Evolutionary conservation across 2,888 invertebrate species (phyloP), one percentile per base, ranked within the genome.

Genomic region (Tenthredo scrophulariae): DNA sequence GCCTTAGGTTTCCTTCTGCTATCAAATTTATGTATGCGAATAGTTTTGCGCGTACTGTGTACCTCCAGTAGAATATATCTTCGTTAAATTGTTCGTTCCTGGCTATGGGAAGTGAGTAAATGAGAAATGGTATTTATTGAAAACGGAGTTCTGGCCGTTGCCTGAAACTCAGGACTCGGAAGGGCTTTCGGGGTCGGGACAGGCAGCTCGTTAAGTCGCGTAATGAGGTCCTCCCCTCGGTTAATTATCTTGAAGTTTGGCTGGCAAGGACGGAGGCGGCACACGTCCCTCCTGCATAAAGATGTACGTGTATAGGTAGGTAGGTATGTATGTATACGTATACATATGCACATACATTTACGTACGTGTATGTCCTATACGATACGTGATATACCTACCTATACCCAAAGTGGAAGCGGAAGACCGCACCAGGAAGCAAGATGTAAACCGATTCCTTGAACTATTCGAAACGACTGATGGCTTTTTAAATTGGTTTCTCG

Each of bases 151-250:
- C 58, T 80, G 37, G 80, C 58, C 62, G 62, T 40, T 80, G 22
- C 22, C 29, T 26, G 15, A 26, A 83, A 83, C 22, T 46, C 29
- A 43, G 70, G 70, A 83, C 67, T 83, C 50, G 83, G 26, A 80
- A 83, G 83, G 83, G 83, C 46, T 46, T 83, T 70, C 46, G 83
- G 70, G 83, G 83, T 83, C 83, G 83, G 33, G 13, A 62, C 65
- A 83, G 89, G 89, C 89, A 90, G 86, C 89, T 91, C 90, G 89
- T 90, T 90, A 91, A 89, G 85, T 85, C 84, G 85, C 88, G 87
- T 91, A 91, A 91, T 91, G 90, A 91, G 89, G 88, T 91, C 90
- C 89, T 89, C 87, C 87, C 88, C 75, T 86, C 87, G 87, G 89
- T 91, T 91, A 91, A 91, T 91, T 91, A 91, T 90, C 87, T 87